Evolutionary conservation across 2,888 invertebrate species (phyloP), one percentile per base, ranked within the genome.

Genomic region (Brenthis ino): DNA sequence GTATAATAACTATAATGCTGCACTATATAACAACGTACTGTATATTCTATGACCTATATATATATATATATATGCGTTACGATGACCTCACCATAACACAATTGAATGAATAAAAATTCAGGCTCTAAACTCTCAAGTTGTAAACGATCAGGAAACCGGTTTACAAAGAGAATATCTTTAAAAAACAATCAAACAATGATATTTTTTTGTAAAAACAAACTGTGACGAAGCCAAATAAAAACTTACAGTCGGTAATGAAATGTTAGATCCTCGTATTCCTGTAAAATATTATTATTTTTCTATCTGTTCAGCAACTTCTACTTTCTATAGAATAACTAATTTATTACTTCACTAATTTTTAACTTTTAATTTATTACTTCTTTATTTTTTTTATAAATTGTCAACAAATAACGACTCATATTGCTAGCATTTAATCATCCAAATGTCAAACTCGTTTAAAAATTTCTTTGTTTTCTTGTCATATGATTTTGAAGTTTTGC

Each of bases 41-140:
- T n/a, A 47, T 60, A 66, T 43, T 58, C 54, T 58, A 51, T 48
- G 60, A 66, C 53, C 51, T 66, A 66, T 60, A 66, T 37, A 66
- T 54, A 55, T 66, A 60, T 66, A 66, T 60, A 66, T 37, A 66
- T 54, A 55, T 66, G 66, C 53, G 57, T 43, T 54, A 16, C 24
- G 33, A 65, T 65, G 65, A 68, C 60, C 60, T 65, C 58, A 65
- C 65, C 65, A 37, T 12, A n/a, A 37, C 47, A 47, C 28, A 60
- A 43, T 58, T 58, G 37, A 16, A 53, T 50, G 11, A 51, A 24
- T n/a, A 60, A 37, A 28, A 56, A 61, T 51, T 43, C 20, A 66
- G 43, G n/a, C 16, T 13, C 20, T 16, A 11, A 14, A 6, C 12
- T 60, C 3, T 50, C 13, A 66, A 48, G 48, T 47, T 33, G 33